A percentile compares a stretch with the other conserved stretches of the same genome.
Conservation (phyloP, 2,888 invertebrate genomes). For the Scaptomyza caliginosa region DNA sequence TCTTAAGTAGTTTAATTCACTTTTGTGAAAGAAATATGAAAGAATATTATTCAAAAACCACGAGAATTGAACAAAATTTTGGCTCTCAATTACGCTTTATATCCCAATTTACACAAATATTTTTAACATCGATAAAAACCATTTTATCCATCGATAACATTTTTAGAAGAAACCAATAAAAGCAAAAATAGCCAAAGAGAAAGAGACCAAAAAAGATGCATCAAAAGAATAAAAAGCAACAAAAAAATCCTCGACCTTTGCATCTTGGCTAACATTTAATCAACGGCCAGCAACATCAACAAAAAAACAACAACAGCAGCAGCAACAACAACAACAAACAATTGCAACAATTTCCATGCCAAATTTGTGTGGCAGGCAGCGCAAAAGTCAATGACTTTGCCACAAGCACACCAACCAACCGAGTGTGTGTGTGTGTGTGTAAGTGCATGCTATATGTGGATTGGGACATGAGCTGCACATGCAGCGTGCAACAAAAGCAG, state of each 20-base stretch:
- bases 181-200: no score
- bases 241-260: slow-evolving; percentile 59
- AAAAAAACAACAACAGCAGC: not conserved
- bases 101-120: no score
- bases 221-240: not conserved
- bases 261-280: slow-evolving; percentile 50
- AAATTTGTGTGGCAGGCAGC: slow-evolving; percentile 47
- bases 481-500: slow-evolving; percentile 45
- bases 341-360: slow-evolving; percentile 53
- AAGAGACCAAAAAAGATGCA: not conserved
- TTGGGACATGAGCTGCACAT: slow-evolving; percentile 63
- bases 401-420: slow-evolving; percentile 26
- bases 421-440: slow-evolving; percentile 28
- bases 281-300: slow-evolving; percentile 27
- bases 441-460: slow-evolving; percentile 49
- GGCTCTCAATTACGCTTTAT: no score
- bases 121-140: not conserved
- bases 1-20: no score
- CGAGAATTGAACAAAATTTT: no score
- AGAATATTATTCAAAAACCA: no score
- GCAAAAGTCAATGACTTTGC: slow-evolving; percentile 63
- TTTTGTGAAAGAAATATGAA: no score
- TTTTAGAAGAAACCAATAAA: not conserved
- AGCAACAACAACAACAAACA: slow-evolving; percentile 10
- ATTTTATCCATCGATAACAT: not conserved